Evolutionary conservation across 2,888 invertebrate genomes (phyloP).

Genomic region (Chironomus tentans): DNA sequence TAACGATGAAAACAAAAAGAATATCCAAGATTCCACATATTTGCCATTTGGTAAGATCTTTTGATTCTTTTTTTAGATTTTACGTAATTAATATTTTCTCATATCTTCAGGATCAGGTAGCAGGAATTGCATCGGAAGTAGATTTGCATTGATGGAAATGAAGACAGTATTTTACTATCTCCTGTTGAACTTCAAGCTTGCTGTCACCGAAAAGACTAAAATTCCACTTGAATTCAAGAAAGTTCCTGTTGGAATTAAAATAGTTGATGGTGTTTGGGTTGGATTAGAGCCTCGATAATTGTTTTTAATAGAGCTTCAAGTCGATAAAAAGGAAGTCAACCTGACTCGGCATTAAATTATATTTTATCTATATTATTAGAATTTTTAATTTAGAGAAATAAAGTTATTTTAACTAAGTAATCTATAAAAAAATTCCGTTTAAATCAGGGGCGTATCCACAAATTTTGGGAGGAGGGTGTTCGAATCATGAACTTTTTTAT

Average conservation of each 20-base stretch:
- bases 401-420: too few relatives aligned
- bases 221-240: background rate
- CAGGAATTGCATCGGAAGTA: slow-evolving; percentile 6
- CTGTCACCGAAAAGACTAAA: background rate
- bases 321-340: too few relatives aligned
- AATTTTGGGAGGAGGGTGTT: too few relatives aligned
- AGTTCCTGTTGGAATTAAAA: background rate
- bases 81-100: too few relatives aligned
- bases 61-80: too few relatives aligned
- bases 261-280: background rate
- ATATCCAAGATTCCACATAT: background rate
- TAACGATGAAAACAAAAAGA: background rate
- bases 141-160: slow-evolving; percentile 2
- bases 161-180: slow-evolving; percentile 1
- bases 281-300: background rate
- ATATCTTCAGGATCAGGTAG: background rate
- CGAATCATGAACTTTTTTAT: too few relatives aligned
- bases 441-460: too few relatives aligned
- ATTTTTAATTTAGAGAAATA: too few relatives aligned
- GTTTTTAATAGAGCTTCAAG: too few relatives aligned
- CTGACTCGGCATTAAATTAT: too few relatives aligned
- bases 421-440: too few relatives aligned
- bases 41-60: background rate
- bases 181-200: background rate
- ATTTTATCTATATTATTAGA: too few relatives aligned